Percentiles rank a stretch among this genome's conserved stretches.
These are phyloP conservation scores for Lepus americanus DNA, from an alignment of 2,113 vertebrate species.

Conservation along the genomic window DNA sequence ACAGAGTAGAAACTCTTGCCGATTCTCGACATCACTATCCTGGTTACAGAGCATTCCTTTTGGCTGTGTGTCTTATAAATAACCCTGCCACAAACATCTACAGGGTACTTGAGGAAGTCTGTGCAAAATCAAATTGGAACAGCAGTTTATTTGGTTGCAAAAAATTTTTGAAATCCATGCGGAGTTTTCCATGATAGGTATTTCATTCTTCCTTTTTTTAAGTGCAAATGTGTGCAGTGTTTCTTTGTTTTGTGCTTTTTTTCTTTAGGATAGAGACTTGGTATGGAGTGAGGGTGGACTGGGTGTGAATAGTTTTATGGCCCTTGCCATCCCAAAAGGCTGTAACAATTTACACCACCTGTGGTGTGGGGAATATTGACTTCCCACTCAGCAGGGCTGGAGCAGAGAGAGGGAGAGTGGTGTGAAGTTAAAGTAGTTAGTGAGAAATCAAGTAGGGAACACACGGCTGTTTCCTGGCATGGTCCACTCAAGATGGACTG, in stretches of 20 bases:
- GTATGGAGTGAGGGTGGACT: background rate
- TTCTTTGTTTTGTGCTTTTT: background rate
- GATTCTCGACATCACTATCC: background rate
- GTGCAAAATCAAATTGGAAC: too few relatives aligned
- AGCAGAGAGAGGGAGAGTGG: background rate
- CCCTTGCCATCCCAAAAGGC: background rate
- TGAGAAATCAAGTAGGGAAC: slow-evolving; percentile 17
- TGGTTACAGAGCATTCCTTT: background rate
- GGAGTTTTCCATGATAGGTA: too few relatives aligned
- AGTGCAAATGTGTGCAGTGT: too few relatives aligned
- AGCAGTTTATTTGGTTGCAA: too few relatives aligned
- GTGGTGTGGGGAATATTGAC: background rate
- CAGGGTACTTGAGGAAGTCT: too few relatives aligned
- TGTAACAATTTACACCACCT: background rate
- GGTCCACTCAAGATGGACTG: accelerated
- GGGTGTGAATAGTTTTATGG: background rate
- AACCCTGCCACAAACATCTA: background rate
- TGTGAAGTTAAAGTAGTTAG: background rate
- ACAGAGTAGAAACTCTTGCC: background rate
- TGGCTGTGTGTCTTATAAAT: background rate
- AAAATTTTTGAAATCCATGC: too few relatives aligned
- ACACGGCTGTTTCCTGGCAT: background rate
- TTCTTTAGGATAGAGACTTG: background rate
- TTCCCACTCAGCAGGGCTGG: slow-evolving; percentile 1
- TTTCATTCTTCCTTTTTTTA: too few relatives aligned